phyloP scores from a whole-genome alignment of 2,797 vertebrate species.

The Lepidocolaptes lacrymiger region DNA sequence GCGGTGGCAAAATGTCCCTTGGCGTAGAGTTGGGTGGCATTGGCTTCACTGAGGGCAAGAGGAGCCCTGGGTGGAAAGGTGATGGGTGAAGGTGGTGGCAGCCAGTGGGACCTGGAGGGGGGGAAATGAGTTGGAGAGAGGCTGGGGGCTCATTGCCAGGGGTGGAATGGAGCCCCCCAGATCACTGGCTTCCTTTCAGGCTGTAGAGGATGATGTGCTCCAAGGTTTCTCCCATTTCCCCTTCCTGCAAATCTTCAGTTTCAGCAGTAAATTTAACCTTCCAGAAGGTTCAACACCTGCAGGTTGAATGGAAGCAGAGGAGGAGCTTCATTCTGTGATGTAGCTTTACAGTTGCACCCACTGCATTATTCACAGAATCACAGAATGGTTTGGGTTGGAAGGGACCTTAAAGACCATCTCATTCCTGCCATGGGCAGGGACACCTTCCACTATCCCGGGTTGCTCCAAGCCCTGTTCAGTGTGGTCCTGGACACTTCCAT shows the following conservation, averaged over 20 bases:
- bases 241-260: not conserved
- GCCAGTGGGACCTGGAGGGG: not conserved
- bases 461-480: fast-evolving
- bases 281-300: not conserved
- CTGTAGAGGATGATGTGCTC: not conserved
- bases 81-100: not conserved
- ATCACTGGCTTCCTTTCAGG: not conserved
- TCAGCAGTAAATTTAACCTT: not conserved
- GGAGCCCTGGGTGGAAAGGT: too few relatives aligned
- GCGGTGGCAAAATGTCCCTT: fast-evolving
- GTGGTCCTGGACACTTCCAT: fast-evolving
- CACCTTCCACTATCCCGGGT: fast-evolving
- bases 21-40: fast-evolving
- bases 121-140: not conserved
- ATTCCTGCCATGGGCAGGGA: not conserved
- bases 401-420: not conserved
- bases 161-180: fast-evolving
- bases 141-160: fast-evolving
- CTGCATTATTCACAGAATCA: not conserved
- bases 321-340: not conserved
- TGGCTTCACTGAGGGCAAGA: fast-evolving
- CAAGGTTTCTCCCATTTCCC: fast-evolving
- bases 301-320: not conserved
- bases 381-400: not conserved
- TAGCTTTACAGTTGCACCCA: fast-evolving